Conservation (phyloP, 1,140 invertebrate species). For the Drosophila sucinea region DNA sequence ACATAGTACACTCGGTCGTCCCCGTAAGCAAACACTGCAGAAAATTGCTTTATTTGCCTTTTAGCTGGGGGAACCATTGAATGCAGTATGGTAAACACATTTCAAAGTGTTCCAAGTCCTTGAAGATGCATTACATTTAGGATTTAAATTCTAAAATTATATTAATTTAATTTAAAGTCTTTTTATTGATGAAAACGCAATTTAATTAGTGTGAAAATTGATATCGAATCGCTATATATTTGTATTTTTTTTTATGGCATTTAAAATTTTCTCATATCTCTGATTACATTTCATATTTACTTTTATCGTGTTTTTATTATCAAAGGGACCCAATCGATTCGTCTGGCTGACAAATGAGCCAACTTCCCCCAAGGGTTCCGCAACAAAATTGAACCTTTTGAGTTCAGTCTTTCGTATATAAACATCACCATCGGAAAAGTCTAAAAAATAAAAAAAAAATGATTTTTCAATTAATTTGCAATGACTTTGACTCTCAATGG, state of each 20-base stretch:
- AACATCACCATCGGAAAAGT: neutral
- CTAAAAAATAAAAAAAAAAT: neutral
- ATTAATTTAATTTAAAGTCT: constrained; percentile 1
- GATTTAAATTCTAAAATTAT: neutral
- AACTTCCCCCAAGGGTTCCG: neutral
- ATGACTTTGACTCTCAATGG: constrained; percentile 45
- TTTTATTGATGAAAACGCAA: neutral
- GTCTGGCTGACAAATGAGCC: constrained; percentile 26
- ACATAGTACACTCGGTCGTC: constrained; percentile 23
- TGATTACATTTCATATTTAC: constrained; percentile 29
- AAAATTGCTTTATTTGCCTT: constrained; percentile 36
- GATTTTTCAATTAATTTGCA: constrained; percentile 49
- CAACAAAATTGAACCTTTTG: constrained; percentile 18
- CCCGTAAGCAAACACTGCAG: constrained; percentile 19
- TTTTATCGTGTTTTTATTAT: constrained; percentile 34
- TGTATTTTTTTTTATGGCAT: neutral
- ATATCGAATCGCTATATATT: neutral
- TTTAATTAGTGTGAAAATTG: neutral
- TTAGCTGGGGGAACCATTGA: constrained; percentile 3
- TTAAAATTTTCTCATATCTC: neutral
- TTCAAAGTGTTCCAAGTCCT: neutral
- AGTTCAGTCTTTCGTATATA: constrained; percentile 2
- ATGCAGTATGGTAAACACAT: neutral
- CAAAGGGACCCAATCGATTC: constrained; percentile 17
- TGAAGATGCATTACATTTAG: neutral